phyloP scores from a whole-genome alignment of 2,797 vertebrate genomes.

The Sternarchorhynchus goeldii region DNA sequence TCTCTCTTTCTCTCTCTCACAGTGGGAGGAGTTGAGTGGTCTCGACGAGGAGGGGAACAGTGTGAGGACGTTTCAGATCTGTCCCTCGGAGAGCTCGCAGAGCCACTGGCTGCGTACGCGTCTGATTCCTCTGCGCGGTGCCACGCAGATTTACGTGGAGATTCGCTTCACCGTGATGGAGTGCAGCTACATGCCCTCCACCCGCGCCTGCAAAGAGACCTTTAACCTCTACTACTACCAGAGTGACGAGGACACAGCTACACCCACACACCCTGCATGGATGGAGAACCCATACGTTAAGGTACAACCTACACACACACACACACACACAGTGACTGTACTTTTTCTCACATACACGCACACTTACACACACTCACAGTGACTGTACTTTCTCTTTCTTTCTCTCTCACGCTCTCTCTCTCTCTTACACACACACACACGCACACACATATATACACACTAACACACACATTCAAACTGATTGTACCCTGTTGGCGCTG shows the following conservation, averaged over 20 bases:
- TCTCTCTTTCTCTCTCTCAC: neutral
- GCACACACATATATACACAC: neutral
- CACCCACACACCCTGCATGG: conserved; percentile 76
- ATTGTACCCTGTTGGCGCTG: neutral
- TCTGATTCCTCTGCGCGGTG: conserved; percentile 71
- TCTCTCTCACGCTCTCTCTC: neutral
- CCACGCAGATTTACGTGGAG: conserved; percentile 78
- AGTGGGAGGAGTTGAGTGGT: conserved; percentile 89
- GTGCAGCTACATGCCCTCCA: conserved; percentile 73
- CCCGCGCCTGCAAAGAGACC: conserved; percentile 84
- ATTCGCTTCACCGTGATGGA: conserved; percentile 87
- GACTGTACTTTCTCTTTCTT: neutral
- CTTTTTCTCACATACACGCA: conserved; percentile 3
- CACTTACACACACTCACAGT: neutral
- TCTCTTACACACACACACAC: neutral
- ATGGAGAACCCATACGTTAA: conserved; percentile 88
- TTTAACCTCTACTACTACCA: conserved; percentile 83
- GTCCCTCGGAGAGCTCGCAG: conserved; percentile 63
- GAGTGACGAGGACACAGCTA: conserved; percentile 75
- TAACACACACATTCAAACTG: conserved; percentile 5
- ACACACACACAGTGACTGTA: conserved; percentile 1
- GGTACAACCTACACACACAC: conserved; percentile 47
- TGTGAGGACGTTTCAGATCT: conserved; percentile 85
- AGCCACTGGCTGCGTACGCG: conserved; percentile 82
- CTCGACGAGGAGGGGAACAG: conserved; percentile 82